Percentiles rank a stretch among this genome's conserved stretches.
Evolutionary conservation across 1,140 invertebrate genomes (phyloP).

Genomic region (Cyclina sinensis): DNA sequence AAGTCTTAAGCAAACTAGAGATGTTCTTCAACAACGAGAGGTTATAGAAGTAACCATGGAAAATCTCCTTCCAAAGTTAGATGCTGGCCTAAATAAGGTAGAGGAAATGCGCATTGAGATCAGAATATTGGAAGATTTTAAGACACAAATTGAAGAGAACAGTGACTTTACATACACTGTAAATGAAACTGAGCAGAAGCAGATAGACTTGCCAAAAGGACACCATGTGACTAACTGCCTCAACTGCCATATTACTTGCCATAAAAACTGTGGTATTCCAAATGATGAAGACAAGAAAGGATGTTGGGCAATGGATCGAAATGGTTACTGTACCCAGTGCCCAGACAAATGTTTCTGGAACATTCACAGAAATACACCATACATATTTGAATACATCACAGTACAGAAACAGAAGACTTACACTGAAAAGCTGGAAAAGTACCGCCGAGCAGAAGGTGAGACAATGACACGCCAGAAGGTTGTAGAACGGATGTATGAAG

Average conservation of each 20-base stretch:
- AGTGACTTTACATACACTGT: conserved; percentile 61
- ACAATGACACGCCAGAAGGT: neutral
- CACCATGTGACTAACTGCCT: conserved; percentile 65
- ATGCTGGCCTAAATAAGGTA: conserved; percentile 42
- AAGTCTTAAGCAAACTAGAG: conserved; percentile 45
- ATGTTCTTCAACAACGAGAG: conserved; percentile 41
- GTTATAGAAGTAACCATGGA: conserved; percentile 34
- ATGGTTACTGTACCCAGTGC: conserved; percentile 37
- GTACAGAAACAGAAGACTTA: conserved; percentile 29
- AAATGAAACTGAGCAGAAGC: conserved; percentile 26
- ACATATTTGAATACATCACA: conserved; percentile 12
- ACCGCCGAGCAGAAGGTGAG: neutral
- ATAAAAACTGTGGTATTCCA: conserved; percentile 40
- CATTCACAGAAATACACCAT: conserved; percentile 46
- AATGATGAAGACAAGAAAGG: conserved; percentile 22
- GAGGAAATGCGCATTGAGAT: conserved; percentile 29
- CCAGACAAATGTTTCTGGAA: conserved; percentile 47
- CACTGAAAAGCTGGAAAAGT: conserved; percentile 24
- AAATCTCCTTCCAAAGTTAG: conserved; percentile 34
- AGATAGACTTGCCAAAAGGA: conserved; percentile 32
- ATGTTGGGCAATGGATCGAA: conserved; percentile 17
- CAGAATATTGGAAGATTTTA: conserved; percentile 38
- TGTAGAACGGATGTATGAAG: conserved; percentile 25
- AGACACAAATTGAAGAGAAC: conserved; percentile 63
- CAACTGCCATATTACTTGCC: conserved; percentile 67